These are phyloP conservation scores for Hephaestus fuliginosus DNA, from an alignment of 2,797 vertebrate species.

Conservation along the genomic window DNA sequence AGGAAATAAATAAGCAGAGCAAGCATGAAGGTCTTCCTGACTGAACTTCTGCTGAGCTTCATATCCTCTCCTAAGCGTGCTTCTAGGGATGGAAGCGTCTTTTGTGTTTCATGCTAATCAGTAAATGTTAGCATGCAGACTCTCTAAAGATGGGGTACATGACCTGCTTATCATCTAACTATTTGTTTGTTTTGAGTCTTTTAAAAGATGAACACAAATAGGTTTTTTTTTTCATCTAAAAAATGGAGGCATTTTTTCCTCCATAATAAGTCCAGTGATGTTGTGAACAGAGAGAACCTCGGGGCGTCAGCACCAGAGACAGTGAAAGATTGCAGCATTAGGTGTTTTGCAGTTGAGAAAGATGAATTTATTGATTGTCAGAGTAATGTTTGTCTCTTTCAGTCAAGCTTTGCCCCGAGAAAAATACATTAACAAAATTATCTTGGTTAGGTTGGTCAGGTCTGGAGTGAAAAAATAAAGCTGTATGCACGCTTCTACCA, in stretches of 20 bases:
- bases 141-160: neutral
- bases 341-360: slow-evolving; percentile 30
- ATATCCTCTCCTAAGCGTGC: too few species aligned
- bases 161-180: neutral
- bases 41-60: too few species aligned
- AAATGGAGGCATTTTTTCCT: neutral
- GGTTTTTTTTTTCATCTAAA: neutral
- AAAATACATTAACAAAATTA: slow-evolving; percentile 54
- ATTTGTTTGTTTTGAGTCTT: neutral
- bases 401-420: slow-evolving; percentile 29
- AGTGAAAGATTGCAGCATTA: slow-evolving; percentile 37
- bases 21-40: too few species aligned
- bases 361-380: slow-evolving; percentile 50
- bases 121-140: neutral
- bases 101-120: neutral
- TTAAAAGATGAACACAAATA: neutral
- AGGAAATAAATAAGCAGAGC: too few species aligned
- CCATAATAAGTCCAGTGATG: neutral
- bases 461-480: slow-evolving; percentile 30
- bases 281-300: slow-evolving; percentile 10
- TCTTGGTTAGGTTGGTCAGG: slow-evolving; percentile 42
- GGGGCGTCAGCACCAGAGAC: slow-evolving; percentile 18
- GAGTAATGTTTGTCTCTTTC: slow-evolving; percentile 32
- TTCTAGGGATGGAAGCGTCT: too few species aligned
- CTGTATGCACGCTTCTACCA: neutral